A percentile compares a stretch with the other conserved stretches of the same genome.
These are phyloP conservation scores for Emys orbicularis DNA, from an alignment of 2,797 vertebrate species.

Conservation along the genomic window DNA sequence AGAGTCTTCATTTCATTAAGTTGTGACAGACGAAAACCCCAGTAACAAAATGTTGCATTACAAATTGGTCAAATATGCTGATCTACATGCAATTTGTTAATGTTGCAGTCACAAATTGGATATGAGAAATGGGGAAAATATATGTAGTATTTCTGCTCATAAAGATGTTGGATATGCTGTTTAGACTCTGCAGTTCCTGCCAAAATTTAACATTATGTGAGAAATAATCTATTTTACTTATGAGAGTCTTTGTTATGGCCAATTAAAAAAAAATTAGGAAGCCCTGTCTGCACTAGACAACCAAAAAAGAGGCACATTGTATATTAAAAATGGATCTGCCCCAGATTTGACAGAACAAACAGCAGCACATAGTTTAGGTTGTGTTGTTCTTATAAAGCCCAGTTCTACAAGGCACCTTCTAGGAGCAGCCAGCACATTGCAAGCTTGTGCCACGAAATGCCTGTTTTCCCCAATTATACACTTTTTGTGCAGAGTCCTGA, in stretches of 20 bases:
- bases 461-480: not conserved
- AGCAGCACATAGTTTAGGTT: slow-evolving; percentile 8
- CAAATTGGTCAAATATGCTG: not conserved
- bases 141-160: not conserved
- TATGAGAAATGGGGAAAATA: not conserved
- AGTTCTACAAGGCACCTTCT: not conserved
- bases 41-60: not conserved
- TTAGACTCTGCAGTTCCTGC: not conserved
- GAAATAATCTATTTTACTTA: not conserved
- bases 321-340: slow-evolving; percentile 45
- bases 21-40: not conserved
- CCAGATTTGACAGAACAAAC: slow-evolving; percentile 36
- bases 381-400: not conserved
- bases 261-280: not conserved
- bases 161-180: not conserved
- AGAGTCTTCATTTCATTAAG: not conserved
- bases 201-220: not conserved
- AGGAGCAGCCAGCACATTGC: accelerated
- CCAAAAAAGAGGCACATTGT: slow-evolving; percentile 11
- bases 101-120: not conserved
- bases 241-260: not conserved
- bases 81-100: not conserved
- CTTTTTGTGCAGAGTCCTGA: too few relatives aligned
- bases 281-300: slow-evolving; percentile 24
- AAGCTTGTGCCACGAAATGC: not conserved